Evolutionary conservation across 2,888 invertebrate genomes (phyloP), one percentile per base, ranked within the genome.

Genomic region (Aspidiotus destructor): DNA sequence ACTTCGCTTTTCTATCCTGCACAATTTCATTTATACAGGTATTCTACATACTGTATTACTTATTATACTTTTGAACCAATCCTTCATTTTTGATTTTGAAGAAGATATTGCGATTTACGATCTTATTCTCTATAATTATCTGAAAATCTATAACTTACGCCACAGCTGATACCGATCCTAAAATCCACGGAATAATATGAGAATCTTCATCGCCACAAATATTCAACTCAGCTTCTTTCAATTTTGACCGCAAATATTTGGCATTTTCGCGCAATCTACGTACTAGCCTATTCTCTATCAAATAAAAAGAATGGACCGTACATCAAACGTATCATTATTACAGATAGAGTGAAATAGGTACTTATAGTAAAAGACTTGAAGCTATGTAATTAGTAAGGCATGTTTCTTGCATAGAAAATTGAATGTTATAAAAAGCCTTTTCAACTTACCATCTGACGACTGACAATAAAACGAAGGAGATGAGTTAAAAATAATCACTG

Each of bases 161-260:
- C 79, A 95, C 92, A 83, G 95, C 96, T 70, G 94, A 92, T 78
- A 94, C 96, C 74, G 92, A 83, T 81, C 93, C 98, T 73, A 95
- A 88, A 76, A 99, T 80, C 81, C 98, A 84, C 16, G 98, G 98
- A 75, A 98, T 92, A 71, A 99, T 96, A 0, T 98, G 98, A 60
- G 96, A 96, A 78, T 94, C 92, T 75, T 86, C 86, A 79, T 93
- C 89, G 8, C 98, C 98, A 77, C 90, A 91, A 73, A 88, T 86
- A 73, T 96, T 90, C 73, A 95, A 90, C 72, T 97, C 95, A 79
- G 92, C 87, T 78, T 88, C 88, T 72, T 87, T 86, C 72, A 98
- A 80, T 72, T 85, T 82, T 72, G 82, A 81, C 65, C 92, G 82
- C 76, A 92, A 91, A 77, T 92, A 92, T 65, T 82, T 81, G 0